Evolutionary conservation across 1,140 invertebrate genomes (phyloP).

Genomic region (Neoseiulus cucumeris): DNA sequence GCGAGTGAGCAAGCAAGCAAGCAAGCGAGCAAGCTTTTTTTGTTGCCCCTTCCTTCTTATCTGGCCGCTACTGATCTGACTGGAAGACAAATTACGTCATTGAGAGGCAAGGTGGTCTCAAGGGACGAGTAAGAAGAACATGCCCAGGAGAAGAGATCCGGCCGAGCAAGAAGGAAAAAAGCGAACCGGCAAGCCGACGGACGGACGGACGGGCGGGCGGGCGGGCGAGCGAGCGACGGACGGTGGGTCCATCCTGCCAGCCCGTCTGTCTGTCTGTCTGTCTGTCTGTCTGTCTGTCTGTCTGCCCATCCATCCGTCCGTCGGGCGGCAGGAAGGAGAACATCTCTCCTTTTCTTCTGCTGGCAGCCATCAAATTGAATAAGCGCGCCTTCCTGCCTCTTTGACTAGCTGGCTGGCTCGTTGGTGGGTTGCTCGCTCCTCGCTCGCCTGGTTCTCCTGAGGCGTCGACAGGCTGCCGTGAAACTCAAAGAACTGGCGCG

Average conservation of each 20-base stretch:
- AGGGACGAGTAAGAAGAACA: conserved; percentile 8
- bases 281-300: background rate
- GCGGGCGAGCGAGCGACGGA: too few species aligned
- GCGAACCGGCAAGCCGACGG: too few species aligned
- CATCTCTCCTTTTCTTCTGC: background rate
- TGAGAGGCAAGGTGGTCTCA: conserved; percentile 3
- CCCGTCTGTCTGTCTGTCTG: background rate
- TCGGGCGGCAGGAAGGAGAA: background rate
- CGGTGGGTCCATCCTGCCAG: too few species aligned
- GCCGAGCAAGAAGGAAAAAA: background rate
- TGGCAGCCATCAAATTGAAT: conserved; percentile 1
- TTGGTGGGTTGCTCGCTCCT: background rate
- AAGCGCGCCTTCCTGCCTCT: background rate
- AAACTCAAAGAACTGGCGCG: background rate
- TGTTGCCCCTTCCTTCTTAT: too few species aligned
- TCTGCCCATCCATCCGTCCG: background rate
- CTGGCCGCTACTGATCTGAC: conserved; percentile 2
- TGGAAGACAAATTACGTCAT: conserved; percentile 7
- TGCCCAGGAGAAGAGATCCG: background rate
- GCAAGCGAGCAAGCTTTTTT: too few species aligned
- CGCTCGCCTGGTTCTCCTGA: background rate
- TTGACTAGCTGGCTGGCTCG: background rate
- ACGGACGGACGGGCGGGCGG: too few species aligned
- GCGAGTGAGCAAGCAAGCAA: too few species aligned
- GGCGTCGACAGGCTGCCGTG: background rate